Evolutionary conservation across 2,113 vertebrate genomes (phyloP).

Genomic region (Zapus hudsonius): DNA sequence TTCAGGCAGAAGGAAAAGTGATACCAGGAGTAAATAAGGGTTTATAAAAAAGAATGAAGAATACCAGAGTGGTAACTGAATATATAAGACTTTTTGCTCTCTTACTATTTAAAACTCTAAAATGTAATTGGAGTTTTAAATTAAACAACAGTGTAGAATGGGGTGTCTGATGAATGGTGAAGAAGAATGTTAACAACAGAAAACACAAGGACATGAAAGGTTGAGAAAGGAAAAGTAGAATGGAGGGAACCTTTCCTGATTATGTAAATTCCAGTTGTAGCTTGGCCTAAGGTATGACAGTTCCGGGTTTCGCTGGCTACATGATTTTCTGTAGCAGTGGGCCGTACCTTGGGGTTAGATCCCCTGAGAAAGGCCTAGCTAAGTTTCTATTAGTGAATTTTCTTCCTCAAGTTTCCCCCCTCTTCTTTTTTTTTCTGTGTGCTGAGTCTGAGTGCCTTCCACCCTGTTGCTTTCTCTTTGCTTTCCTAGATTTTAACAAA

Average conservation of each 20-base stretch:
- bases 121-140: slow-evolving; percentile 1
- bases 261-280: not conserved
- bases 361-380: not conserved
- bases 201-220: not conserved
- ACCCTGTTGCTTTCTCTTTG: slow-evolving; percentile 3
- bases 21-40: slow-evolving; percentile 40
- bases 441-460: not conserved
- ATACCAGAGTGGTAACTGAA: not conserved
- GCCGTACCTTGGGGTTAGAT: not conserved
- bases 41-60: slow-evolving; percentile 16
- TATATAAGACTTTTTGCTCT: not conserved
- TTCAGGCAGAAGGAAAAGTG: slow-evolving; percentile 52
- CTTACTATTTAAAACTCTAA: slow-evolving; percentile 28
- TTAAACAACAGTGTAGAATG: not conserved
- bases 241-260: not conserved
- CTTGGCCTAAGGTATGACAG: slow-evolving; percentile 12
- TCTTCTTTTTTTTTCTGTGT: not conserved
- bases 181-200: not conserved
- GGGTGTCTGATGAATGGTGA: not conserved
- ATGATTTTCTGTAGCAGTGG: not conserved
- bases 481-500: not conserved
- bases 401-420: not conserved
- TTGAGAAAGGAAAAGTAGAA: slow-evolving; percentile 8
- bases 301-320: not conserved
- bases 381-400: not conserved